These are phyloP conservation scores for Gnathonemus longibarbis DNA, from an alignment of 2,113 vertebrate genomes.

Conservation along the genomic window DNA sequence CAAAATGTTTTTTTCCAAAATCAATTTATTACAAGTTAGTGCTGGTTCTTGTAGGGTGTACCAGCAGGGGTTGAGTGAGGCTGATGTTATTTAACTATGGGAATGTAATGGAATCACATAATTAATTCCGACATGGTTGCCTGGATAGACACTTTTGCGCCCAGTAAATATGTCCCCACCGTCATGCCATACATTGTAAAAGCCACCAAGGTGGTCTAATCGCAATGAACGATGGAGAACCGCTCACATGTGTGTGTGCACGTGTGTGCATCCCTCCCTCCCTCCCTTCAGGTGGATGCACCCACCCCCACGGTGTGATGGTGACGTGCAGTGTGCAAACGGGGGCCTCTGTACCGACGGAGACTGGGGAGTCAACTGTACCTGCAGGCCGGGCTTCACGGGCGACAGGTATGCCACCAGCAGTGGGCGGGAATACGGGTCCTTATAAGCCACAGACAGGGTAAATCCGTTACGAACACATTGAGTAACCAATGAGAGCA, in stretches of 20 bases:
- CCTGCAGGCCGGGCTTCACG: conserved; percentile 69
- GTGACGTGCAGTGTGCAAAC: conserved; percentile 65
- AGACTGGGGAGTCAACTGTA: conserved; percentile 75
- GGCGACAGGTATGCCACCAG: conserved; percentile 67
- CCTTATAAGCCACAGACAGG: background rate
- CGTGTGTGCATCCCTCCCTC: background rate
- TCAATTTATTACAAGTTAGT: background rate
- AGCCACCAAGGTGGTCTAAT: background rate
- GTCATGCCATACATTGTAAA: background rate
- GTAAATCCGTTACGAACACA: background rate
- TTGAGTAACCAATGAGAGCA: background rate
- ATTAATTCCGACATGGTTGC: background rate
- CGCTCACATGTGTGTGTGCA: background rate
- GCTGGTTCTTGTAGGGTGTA: background rate
- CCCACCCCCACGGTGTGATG: conserved; percentile 65
- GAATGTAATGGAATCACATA: background rate
- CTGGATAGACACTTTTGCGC: background rate
- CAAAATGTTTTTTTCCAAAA: background rate
- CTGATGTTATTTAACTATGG: background rate
- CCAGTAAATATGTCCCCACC: background rate
- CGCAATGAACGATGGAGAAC: background rate
- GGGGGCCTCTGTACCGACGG: conserved; percentile 65
- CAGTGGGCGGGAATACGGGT: background rate
- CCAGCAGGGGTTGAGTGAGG: background rate
- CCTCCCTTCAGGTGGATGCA: conserved; percentile 62